Evolutionary conservation across 2,113 vertebrate genomes (phyloP).

Genomic region (Protobothrops mucrosquamatus): DNA sequence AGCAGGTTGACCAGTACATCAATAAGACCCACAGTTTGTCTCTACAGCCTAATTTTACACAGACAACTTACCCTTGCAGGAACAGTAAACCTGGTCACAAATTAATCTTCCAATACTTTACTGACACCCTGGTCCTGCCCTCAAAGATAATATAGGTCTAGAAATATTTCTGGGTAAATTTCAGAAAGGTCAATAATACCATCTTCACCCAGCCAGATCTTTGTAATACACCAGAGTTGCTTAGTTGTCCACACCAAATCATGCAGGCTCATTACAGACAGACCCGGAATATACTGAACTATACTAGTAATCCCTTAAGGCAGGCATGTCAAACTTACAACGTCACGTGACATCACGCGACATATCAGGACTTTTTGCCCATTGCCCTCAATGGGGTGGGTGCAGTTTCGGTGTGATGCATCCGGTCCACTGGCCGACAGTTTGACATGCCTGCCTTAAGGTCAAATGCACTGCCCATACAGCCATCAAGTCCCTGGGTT

Average conservation of each 20-base stretch:
- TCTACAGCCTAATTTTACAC: neutral
- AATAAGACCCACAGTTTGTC: neutral
- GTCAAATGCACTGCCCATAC: neutral
- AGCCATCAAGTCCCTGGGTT: neutral
- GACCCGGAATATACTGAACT: neutral
- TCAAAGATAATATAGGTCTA: neutral
- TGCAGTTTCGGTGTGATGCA: no score
- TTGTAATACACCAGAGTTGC: neutral
- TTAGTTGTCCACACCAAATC: neutral
- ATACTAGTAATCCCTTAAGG: neutral
- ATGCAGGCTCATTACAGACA: neutral
- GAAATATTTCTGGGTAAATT: neutral
- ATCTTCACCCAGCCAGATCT: neutral
- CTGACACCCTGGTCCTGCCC: neutral
- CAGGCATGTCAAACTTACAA: no score
- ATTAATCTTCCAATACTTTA: neutral
- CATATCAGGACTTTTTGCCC: no score
- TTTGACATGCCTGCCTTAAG: no score
- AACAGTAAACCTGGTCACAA: neutral
- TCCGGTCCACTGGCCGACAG: no score
- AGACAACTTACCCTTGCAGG: neutral
- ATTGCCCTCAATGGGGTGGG: no score
- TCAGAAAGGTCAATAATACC: neutral
- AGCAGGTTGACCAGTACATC: neutral
- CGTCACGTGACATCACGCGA: accelerated